Evolutionary conservation across 2,113 vertebrate genomes (phyloP).

Genomic region (Varanus salvator): DNA sequence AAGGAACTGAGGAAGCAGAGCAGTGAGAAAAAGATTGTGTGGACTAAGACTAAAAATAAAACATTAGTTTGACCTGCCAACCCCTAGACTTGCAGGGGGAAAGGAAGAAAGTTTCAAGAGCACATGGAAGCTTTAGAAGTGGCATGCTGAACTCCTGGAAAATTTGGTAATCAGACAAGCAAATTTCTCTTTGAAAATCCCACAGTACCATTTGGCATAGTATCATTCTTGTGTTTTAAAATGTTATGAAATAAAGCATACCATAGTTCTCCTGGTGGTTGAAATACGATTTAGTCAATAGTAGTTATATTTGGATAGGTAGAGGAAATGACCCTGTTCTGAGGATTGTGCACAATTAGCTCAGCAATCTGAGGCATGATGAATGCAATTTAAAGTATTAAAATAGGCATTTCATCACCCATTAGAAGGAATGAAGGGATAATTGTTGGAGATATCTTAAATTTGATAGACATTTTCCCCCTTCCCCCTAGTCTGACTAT

Average conservation of each 20-base stretch:
- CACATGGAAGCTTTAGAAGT: background rate
- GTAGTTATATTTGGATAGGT: background rate
- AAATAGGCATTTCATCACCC: background rate
- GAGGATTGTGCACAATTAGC: background rate
- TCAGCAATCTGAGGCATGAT: conserved; percentile 6
- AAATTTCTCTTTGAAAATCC: background rate
- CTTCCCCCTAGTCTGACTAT: background rate
- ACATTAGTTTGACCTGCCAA: conserved; percentile 22
- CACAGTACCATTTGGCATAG: background rate
- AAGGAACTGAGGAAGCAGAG: background rate
- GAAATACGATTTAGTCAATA: background rate
- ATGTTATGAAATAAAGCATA: background rate
- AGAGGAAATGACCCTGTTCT: background rate
- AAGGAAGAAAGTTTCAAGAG: background rate
- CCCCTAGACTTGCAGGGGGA: conserved; percentile 17
- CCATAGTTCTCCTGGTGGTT: background rate
- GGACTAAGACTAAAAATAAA: conserved; percentile 41
- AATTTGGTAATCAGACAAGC: background rate
- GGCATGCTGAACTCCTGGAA: background rate
- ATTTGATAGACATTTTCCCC: background rate
- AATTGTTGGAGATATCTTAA: background rate
- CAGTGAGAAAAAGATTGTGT: conserved; percentile 29
- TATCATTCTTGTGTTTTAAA: background rate
- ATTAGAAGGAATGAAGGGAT: background rate
- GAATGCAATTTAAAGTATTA: background rate